Conservation (phyloP, 2,888 invertebrate species). For the Eupeodes luniger region DNA sequence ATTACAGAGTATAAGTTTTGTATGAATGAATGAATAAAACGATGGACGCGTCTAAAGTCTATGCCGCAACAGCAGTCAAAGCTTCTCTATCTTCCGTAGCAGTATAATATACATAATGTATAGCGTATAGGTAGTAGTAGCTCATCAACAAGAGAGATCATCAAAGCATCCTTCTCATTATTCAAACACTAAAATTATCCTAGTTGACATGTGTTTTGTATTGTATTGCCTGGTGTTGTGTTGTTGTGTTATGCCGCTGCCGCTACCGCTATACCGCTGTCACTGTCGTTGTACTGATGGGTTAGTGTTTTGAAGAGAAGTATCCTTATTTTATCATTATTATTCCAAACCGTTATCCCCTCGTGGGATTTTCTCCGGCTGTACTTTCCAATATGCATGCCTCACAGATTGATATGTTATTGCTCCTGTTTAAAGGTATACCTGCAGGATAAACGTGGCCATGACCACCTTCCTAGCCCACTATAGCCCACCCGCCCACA, state of each 20-base stretch:
- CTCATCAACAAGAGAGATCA: constrained; percentile 55
- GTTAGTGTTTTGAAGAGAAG: not conserved
- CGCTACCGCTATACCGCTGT: not conserved
- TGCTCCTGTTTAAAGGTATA: constrained; percentile 13
- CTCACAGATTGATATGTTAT: constrained; percentile 43
- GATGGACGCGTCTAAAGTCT: constrained; percentile 7
- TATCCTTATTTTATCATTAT: constrained; percentile 71
- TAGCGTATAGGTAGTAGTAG: not conserved
- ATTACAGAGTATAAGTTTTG: constrained; percentile 39
- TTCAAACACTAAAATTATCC: constrained; percentile 47
- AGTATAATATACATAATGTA: too few species aligned
- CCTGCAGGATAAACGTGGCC: constrained; percentile 26
- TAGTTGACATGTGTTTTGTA: not conserved
- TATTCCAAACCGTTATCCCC: constrained; percentile 66
- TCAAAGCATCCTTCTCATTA: constrained; percentile 57
- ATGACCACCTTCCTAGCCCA: not conserved
- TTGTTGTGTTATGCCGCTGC: too few species aligned
- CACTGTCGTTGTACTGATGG: too few species aligned
- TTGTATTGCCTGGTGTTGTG: not conserved
- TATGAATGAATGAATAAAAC: constrained; percentile 24
- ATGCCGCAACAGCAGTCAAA: not conserved
- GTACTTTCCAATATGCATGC: constrained; percentile 78
- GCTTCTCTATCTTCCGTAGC: not conserved
- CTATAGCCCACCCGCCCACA: not conserved
- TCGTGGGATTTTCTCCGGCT: constrained; percentile 82